Percentiles rank a stretch among this genome's conserved stretches.
Conservation (phyloP, 2,797 vertebrate species). For the Molossus alvarezi region DNA sequence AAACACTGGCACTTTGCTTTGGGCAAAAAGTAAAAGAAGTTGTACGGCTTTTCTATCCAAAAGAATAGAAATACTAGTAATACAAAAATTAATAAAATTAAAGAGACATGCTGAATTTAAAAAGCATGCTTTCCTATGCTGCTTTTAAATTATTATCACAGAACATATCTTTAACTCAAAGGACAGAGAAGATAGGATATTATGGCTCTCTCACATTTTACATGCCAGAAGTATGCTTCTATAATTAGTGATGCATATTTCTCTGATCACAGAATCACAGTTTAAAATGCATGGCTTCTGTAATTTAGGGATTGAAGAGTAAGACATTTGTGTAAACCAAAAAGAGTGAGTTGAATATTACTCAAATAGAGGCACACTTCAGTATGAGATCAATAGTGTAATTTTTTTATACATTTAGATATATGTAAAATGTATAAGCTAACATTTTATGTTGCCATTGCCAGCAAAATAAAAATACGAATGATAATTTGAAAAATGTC, state of each 20-base stretch:
- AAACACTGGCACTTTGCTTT: constrained; percentile 81
- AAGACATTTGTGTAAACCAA: not conserved
- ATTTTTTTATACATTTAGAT: not conserved
- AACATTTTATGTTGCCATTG: not conserved
- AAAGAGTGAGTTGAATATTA: not conserved
- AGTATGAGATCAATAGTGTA: not conserved
- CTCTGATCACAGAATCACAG: constrained; percentile 2
- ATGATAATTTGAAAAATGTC: not conserved
- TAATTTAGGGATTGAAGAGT: not conserved
- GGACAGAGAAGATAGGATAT: constrained; percentile 48
- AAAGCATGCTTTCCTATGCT: constrained; percentile 44
- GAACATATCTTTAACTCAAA: constrained; percentile 76
- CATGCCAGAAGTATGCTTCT: not conserved
- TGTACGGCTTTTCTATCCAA: constrained; percentile 78
- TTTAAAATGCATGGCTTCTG: constrained; percentile 49
- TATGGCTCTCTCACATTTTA: constrained; percentile 52
- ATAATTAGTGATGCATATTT: not conserved
- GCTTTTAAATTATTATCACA: constrained; percentile 79
- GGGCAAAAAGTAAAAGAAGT: constrained; percentile 78
- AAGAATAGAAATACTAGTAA: constrained; percentile 75
- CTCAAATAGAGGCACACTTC: not conserved
- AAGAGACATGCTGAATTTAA: constrained; percentile 72
- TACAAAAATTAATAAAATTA: constrained; percentile 84
- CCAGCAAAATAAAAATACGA: not conserved
- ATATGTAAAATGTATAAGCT: not conserved